Evolutionary conservation across 2,888 invertebrate species (phyloP).

Genomic region (Gryllus longicercus): DNA sequence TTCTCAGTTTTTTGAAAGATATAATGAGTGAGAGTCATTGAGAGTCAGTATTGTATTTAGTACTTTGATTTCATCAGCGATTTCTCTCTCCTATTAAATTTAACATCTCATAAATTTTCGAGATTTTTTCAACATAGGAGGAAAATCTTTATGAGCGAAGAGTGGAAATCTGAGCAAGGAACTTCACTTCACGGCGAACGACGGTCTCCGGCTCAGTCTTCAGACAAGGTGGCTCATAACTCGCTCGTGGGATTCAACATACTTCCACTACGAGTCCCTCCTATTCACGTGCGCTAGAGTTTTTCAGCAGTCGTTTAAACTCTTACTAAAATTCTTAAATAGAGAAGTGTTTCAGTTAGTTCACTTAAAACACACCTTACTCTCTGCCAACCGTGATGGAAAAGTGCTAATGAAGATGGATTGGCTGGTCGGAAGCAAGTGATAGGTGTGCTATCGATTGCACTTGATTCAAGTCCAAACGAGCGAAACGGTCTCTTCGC

Average conservation of each 20-base stretch:
- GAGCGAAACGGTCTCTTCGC: neutral
- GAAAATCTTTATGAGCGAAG: no score
- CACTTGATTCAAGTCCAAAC: neutral
- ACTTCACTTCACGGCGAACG: neutral
- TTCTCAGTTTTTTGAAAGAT: no score
- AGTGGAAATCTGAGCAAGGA: neutral
- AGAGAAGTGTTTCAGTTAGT: neutral
- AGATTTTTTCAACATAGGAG: no score
- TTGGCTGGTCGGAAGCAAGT: neutral
- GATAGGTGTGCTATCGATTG: constrained; percentile 3
- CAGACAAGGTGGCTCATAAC: neutral
- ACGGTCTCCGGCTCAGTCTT: neutral
- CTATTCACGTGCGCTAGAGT: no score
- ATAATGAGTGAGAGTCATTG: no score
- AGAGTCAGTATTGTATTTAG: no score
- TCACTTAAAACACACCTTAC: neutral
- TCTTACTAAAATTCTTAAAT: neutral
- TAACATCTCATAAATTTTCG: no score
- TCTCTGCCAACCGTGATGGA: neutral
- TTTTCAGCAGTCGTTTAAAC: neutral
- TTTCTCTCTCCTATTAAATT: no score
- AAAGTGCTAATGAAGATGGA: neutral
- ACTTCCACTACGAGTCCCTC: neutral
- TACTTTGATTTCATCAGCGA: no score
- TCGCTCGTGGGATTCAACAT: neutral